A percentile compares a stretch with the other conserved stretches of the same genome.
Conservation (phyloP, 2,113 vertebrate genomes). For the Stegastes partitus region DNA sequence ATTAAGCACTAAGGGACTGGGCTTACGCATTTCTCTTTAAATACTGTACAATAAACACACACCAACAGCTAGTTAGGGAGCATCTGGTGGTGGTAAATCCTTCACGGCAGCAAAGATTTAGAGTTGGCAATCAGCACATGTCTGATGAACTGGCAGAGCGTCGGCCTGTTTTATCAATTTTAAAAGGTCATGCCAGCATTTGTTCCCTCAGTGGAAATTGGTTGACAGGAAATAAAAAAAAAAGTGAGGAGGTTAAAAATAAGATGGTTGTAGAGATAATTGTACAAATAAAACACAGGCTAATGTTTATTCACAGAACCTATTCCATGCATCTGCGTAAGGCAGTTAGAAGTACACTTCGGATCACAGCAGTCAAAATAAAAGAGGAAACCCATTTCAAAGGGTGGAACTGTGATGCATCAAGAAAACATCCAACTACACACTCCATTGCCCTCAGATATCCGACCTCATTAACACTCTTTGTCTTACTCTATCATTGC, state of each 20-base stretch:
- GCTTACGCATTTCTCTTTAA: neutral
- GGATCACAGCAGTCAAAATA: neutral
- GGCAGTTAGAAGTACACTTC: neutral
- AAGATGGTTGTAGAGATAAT: conserved; percentile 12
- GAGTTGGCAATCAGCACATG: conserved; percentile 54
- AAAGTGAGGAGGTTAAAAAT: conserved; percentile 8
- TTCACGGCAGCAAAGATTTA: conserved; percentile 45
- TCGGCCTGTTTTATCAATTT: conserved; percentile 45
- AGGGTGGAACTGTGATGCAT: neutral
- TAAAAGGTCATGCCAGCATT: conserved; percentile 65
- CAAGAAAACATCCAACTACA: neutral
- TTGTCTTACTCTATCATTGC: conserved; percentile 3
- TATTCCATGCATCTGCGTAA: neutral
- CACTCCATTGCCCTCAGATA: conserved; percentile 1
- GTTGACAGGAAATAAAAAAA: neutral
- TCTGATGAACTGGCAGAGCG: conserved; percentile 42
- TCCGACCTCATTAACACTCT: neutral
- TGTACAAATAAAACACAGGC: neutral
- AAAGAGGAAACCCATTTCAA: neutral
- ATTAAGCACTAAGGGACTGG: neutral
- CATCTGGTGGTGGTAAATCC: conserved; percentile 56
- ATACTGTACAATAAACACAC: conserved; percentile 6
- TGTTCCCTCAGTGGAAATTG: conserved; percentile 41
- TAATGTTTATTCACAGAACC: conserved; percentile 12
- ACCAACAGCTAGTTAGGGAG: conserved; percentile 5